Base-by-base conservation (phyloP, 2,797 vertebrate species). In the Lagocephalus sceleratus region DNA sequence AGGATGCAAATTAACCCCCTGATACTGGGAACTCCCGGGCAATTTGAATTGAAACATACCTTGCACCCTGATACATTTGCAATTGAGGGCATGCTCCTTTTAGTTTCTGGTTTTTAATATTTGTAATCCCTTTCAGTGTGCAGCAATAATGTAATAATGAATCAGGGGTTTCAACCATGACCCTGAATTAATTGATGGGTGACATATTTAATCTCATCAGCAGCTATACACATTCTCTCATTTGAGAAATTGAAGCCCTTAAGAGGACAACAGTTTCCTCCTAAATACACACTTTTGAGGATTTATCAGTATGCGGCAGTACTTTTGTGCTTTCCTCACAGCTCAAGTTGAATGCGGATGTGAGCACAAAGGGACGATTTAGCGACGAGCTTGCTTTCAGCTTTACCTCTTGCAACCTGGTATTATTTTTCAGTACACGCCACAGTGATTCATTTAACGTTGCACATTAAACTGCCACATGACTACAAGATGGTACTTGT, bases 251-350 rank as follows among this genome's bases (percentile, higher is more conserved):
- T 25, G 10, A 70, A 47, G 58, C 54, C 57, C 32, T 35, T 35
- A 32, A 56, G 75, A 41, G 43, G 47, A 57, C 41, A 61, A 66
- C 68, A 68, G 49, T 38, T 66, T 47, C 49, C 73, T 75, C 80
- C 78, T 52, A 59, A 76, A 82, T 65, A 63, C 73, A 73, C 69
- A 74, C 55, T 71, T 64, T 76, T 68, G 41, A 73, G 52, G 75
- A 81, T 85, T 75, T 83, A 78, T 84, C 62, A 76, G 76, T 77
- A 84, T 68, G 73, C 82, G 76, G 65, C 66, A 80, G 69, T 56
- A 58, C 35, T 53, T 55, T 60, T 58, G 51, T 29, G 32, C 67
- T 64, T 54, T 76, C 39, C 66, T 75, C 56, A 47, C 20, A 57
- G 59, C 59, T 71, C 75, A 61, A 41, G 32, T 2, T 73, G 62